Percentiles rank a stretch among this genome's conserved stretches.
Conservation (phyloP, 2,113 vertebrate species). For the Bos taurus region ARS-UCD2.0 NC_037347.1:9453001-9453500, state of each 20-base stretch:
- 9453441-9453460: neutral
- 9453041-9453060: neutral
- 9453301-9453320: neutral
- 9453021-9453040: slow-evolving; percentile 33
- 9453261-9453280: neutral
- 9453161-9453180: neutral
- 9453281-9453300: neutral
- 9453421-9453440: neutral
- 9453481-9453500: neutral
- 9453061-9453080: neutral
- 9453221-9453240: neutral
- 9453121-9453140: slow-evolving; percentile 8
- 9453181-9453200: neutral
- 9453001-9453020: neutral
- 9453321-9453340: neutral
- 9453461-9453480: neutral
- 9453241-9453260: neutral
- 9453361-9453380: neutral
- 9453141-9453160: neutral
- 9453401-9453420: neutral
- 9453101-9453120: neutral
- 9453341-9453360: neutral
- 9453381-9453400: neutral
- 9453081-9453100: slow-evolving; percentile 45
- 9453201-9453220: neutral